Conservation (phyloP, 2,113 vertebrate genomes). For the western clawed frog (Xenopus tropicalis) region DNA sequence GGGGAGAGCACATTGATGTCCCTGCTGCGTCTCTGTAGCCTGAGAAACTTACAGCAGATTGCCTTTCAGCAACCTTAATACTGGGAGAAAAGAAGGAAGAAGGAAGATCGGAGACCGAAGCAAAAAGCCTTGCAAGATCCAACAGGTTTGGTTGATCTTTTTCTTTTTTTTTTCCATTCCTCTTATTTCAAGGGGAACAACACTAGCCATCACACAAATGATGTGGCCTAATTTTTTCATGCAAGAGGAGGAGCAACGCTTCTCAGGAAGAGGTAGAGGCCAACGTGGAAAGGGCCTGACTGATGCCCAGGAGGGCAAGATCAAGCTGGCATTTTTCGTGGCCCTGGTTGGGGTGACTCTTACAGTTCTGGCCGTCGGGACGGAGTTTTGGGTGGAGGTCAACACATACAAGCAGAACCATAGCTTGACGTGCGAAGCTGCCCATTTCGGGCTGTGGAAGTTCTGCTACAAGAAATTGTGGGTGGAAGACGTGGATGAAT, state of each 20-base stretch:
- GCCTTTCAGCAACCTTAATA: conserved; percentile 26
- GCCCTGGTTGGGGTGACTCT: conserved; percentile 72
- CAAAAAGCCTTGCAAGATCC: conserved; percentile 13
- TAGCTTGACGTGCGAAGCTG: conserved; percentile 74
- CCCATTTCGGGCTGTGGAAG: conserved; percentile 83
- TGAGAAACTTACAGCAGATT: conserved; percentile 41
- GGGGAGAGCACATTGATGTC: conserved; percentile 41
- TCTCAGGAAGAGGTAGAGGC: conserved; percentile 48
- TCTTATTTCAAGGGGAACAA: conserved; percentile 1
- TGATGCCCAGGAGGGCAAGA: conserved; percentile 72
- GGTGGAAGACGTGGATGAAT: conserved; percentile 72
- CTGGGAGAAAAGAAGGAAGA: conserved; percentile 7
- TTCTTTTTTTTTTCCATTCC: conserved; percentile 9
- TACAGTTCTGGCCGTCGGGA: conserved; percentile 78
- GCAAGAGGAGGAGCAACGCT: conserved; percentile 72
- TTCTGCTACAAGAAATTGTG: conserved; percentile 76
- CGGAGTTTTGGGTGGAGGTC: conserved; percentile 88
- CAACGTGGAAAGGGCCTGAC: conserved; percentile 53
- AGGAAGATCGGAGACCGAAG: conserved; percentile 13
- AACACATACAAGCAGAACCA: conserved; percentile 67
- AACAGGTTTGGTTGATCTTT: conserved; percentile 20
- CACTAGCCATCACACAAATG: conserved; percentile 45
- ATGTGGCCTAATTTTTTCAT: conserved; percentile 89
- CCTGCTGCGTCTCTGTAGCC: conserved; percentile 36
- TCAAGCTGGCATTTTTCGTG: conserved; percentile 72